Evolutionary conservation across 2,113 vertebrate genomes (phyloP).

Genomic region (Chauna torquata): DNA sequence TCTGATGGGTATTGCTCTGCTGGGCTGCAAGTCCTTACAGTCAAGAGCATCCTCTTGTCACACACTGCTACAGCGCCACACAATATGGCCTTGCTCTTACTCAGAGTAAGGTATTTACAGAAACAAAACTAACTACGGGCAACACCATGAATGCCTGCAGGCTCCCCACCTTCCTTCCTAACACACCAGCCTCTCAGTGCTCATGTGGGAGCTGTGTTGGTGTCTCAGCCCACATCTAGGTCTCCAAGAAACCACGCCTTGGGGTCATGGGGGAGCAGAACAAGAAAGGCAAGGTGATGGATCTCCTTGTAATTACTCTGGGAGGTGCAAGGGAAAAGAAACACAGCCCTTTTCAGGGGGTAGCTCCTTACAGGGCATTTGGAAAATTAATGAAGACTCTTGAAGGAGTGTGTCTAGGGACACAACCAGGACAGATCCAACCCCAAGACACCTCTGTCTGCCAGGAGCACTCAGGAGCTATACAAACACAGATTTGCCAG

Average conservation of each 20-base stretch:
- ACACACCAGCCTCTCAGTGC: background rate
- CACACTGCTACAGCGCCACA: background rate
- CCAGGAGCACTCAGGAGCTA: background rate
- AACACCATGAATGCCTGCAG: background rate
- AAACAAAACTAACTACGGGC: background rate
- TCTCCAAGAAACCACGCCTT: background rate
- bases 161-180: background rate
- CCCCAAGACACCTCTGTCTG: background rate
- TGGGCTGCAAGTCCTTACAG: background rate
- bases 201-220: background rate
- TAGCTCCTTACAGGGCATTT: background rate
- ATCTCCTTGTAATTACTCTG: background rate
- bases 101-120: background rate
- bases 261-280: background rate
- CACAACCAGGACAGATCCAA: background rate
- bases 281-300: background rate
- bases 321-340: background rate
- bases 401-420: background rate
- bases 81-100: background rate
- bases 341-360: background rate
- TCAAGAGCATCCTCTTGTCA: background rate
- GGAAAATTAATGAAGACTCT: background rate
- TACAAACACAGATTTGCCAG: background rate
- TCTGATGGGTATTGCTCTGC: background rate
- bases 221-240: background rate